Conservation (phyloP, 2,113 vertebrate species). For the Natator depressus region DNA sequence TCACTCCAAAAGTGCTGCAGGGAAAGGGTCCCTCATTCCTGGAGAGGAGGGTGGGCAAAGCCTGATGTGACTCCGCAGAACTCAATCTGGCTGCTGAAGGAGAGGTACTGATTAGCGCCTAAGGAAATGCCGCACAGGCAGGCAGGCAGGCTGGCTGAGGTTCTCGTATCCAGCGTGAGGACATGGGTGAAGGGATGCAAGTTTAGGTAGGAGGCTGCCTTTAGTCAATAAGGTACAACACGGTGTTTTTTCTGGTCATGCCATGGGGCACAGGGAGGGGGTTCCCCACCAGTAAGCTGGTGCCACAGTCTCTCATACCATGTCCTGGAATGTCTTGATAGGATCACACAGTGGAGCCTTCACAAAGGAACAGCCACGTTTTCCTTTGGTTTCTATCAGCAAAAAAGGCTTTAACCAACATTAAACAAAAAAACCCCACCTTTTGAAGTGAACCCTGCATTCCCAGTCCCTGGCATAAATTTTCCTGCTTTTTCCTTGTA, state of each 20-base stretch:
- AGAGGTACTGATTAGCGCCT: neutral
- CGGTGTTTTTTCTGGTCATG: neutral
- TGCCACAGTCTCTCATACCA: too few species aligned
- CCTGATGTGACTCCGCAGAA: too few species aligned
- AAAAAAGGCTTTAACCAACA: too few species aligned
- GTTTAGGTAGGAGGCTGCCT: neutral
- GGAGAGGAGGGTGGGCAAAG: neutral
- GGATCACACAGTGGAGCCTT: too few species aligned
- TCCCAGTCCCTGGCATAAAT: too few species aligned
- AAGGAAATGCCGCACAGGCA: neutral
- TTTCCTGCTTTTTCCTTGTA: too few species aligned
- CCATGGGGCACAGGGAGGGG: neutral
- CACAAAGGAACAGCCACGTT: too few species aligned
- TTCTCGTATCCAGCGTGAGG: neutral
- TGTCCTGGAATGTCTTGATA: too few species aligned
- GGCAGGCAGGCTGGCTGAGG: neutral
- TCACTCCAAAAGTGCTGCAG: neutral
- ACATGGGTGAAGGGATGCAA: neutral
- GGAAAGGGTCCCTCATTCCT: neutral
- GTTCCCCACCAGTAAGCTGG: too few species aligned
- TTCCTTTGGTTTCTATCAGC: too few species aligned
- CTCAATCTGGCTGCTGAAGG: neutral
- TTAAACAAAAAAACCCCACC: too few species aligned
- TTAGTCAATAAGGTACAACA: fast-evolving
- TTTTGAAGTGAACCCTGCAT: too few species aligned